Base-by-base conservation (phyloP, 2,113 vertebrate genomes). In the Gallinago jamesoni region DNA sequence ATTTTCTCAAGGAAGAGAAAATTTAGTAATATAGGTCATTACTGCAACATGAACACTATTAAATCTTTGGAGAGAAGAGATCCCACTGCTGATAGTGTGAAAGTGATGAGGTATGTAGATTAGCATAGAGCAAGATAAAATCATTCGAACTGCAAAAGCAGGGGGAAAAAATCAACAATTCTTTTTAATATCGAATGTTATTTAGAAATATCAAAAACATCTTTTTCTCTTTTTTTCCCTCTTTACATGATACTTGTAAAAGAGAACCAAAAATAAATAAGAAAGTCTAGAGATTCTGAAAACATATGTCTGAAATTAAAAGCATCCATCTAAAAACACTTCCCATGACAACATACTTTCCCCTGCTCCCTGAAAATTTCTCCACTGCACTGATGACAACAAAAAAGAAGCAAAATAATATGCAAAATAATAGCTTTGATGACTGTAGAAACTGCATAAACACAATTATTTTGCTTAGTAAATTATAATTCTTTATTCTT, bases 1-100 rank as follows among this genome's bases (percentile, higher is more conserved):
- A 94, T 92, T 94, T 94, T 94, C 90, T 95, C 91, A 85, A 94
- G 87, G 91, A 89, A 93, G 67, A 76, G 59, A 85, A 95, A 93
- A 94, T 77, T 89, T 95, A 87, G 70, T 77, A 89, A 93, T 94
- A 93, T 69, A 92, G 78, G 91, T 91, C 84, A 94, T 96, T 94
- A 92, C 55, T 89, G 67, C 55, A 89, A 66, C 77, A 87, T 76
- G 94, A 93, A 76, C 15, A 35, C 57, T 67, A 57, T 53, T 82
- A 76, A 85, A 91, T 93, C 87, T 93, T 95, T 63, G 67, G 67
- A 94, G 93, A 93, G 67, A 82, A 83, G 81, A 79, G 55, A 82
- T 72, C 63, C 53, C 28, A 79, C 67, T 89, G 77, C 74, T 85
- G 74, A 62, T 59, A 59, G 31, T 89, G 84, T 91, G 89, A 92